Percentiles rank a stretch among this genome's conserved stretches.
Evolutionary conservation across 1,140 invertebrate genomes (phyloP).

Genomic region (Venturia canescens): DNA sequence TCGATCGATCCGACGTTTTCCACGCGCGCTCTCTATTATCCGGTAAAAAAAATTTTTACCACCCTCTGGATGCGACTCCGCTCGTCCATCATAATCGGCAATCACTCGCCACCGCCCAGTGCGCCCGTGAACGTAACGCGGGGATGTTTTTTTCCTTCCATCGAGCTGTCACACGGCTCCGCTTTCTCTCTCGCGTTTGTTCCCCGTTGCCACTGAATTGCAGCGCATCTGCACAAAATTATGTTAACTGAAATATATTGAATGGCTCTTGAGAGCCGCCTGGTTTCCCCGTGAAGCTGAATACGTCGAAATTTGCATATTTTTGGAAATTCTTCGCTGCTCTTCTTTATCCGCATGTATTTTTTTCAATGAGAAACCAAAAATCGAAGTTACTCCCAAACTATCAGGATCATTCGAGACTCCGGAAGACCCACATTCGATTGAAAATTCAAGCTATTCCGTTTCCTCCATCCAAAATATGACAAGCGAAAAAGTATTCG

Average conservation of each 20-base stretch:
- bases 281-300: neutral
- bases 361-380: too few relatives aligned
- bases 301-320: neutral
- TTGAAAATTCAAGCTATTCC: neutral
- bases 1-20: conserved; percentile 49
- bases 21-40: conserved; percentile 48
- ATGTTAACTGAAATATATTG: conserved; percentile 18
- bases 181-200: conserved; percentile 5
- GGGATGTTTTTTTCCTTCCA: conserved; percentile 29
- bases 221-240: conserved; percentile 13
- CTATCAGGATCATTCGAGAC: too few relatives aligned
- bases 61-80: conserved; percentile 32
- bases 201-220: conserved; percentile 23
- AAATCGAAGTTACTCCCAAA: too few relatives aligned
- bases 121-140: conserved; percentile 7
- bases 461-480: neutral
- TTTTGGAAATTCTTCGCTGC: too few relatives aligned
- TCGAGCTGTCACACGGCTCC: conserved; percentile 18
- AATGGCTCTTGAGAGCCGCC: neutral
- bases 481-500: neutral
- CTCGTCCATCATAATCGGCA: conserved; percentile 54
- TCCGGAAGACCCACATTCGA: neutral
- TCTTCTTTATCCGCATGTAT: too few relatives aligned
- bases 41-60: conserved; percentile 32
- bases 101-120: conserved; percentile 49